Base-by-base conservation (phyloP, 2,888 invertebrate genomes). In the Agrotis segetum region DNA sequence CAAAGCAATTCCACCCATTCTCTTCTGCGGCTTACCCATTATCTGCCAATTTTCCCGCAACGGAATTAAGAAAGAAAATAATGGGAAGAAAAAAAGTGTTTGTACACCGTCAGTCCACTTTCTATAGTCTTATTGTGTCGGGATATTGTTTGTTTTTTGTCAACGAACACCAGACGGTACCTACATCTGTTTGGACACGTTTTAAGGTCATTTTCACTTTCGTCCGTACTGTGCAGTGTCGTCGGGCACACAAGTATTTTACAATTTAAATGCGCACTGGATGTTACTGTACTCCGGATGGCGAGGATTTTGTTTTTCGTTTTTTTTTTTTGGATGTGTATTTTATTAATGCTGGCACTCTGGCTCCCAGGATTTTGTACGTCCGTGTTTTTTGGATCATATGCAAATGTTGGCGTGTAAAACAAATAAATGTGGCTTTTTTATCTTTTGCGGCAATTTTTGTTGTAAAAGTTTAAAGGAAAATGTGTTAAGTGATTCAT, bases 141-240 rank as follows among this genome's bases (percentile, higher is more conserved):
- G 89, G 87, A 90, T 89, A 88, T 58, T 93, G 89, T 94, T 95
- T 95, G 92, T 85, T 94, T 95, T 95, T 95, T 94, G 93, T 94
- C 92, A 91, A 82, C 78, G 68, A 66, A 88, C 89, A 89, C 90
- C 89, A 89, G 90, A 88, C 87, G 83, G 70, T 79, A 67, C 74
- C 81, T 72, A 63, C 74, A 68, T 77, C 84, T 88, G 87, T 90
- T 90, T 90, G 89, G 86, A 85, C 88, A 91, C 90, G 93, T 94
- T 95, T 95, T 94, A 94, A 95, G 94, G 94, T 85, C 92, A 88
- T 95, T 95, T 92, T 95, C 95, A 94, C 96, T 95, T 95, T 96
- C 94, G 81, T 88, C 85, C 79, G 79, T 85, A 80, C 82, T 81
- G 73, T 81, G 72, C 82, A 79, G 91, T 92, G 90, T 89, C 84